Percentiles rank a stretch among this genome's conserved stretches.
Conservation (phyloP, 1,140 invertebrate species). For the Atta cephalotes region DNA sequence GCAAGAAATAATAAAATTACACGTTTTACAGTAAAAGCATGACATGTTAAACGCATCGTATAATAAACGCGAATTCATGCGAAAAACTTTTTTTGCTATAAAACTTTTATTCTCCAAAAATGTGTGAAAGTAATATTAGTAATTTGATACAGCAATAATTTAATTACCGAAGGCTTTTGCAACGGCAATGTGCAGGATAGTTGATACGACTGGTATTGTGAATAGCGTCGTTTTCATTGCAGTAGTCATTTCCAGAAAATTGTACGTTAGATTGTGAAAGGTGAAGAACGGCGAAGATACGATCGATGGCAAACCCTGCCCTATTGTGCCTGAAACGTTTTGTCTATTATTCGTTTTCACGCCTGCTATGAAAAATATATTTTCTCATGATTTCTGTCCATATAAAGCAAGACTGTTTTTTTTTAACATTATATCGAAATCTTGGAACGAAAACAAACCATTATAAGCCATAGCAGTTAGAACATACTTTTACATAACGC, state of each 20-base stretch:
- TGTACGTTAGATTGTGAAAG: conserved; percentile 87
- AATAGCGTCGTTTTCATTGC: conserved; percentile 90
- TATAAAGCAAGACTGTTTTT: neutral
- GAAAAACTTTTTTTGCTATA: neutral
- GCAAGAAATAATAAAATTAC: neutral
- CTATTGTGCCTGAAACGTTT: conserved; percentile 87
- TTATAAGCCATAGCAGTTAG: too few species aligned
- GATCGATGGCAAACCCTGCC: conserved; percentile 89
- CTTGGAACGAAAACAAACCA: neutral
- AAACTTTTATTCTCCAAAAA: neutral
- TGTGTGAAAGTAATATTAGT: neutral
- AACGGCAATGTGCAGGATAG: conserved; percentile 95
- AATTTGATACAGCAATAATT: neutral
- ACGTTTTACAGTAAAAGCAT: neutral
- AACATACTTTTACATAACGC: too few species aligned
- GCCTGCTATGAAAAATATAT: neutral
- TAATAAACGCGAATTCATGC: neutral
- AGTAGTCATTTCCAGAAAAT: conserved; percentile 89
- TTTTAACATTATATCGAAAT: neutral
- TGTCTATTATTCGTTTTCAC: neutral
- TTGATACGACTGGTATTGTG: conserved; percentile 92
- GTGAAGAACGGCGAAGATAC: conserved; percentile 89
- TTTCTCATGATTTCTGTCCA: neutral
- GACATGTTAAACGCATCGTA: neutral
- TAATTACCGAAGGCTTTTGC: conserved; percentile 93